Evolutionary conservation across 2,113 vertebrate genomes (phyloP).

Genomic region (Cepphus grylle): DNA sequence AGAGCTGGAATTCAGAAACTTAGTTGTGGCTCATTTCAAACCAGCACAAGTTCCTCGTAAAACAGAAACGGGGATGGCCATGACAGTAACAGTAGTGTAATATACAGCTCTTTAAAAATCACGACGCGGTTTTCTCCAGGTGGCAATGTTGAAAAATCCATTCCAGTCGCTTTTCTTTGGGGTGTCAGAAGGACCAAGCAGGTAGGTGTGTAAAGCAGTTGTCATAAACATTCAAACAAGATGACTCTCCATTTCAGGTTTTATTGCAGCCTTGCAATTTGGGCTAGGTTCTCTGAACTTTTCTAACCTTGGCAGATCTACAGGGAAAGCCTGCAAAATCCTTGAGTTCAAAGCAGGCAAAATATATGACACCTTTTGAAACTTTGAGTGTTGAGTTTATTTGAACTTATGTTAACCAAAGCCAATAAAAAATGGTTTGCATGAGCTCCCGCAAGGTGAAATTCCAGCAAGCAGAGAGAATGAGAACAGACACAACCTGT

Average conservation of each 20-base stretch:
- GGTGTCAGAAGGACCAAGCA: background rate
- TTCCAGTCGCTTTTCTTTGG: background rate
- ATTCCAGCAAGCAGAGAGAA: slow-evolving; percentile 22
- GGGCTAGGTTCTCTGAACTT: slow-evolving; percentile 56
- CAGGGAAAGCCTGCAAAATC: slow-evolving; percentile 54
- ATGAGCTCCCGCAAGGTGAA: slow-evolving; percentile 46
- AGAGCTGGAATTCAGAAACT: background rate
- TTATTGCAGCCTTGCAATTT: slow-evolving; percentile 31
- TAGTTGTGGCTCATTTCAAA: background rate
- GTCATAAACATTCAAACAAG: background rate
- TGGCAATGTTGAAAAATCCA: background rate
- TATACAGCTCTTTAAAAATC: background rate
- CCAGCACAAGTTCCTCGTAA: background rate
- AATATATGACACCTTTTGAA: slow-evolving; percentile 62
- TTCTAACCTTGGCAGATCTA: slow-evolving; percentile 62
- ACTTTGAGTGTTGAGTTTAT: slow-evolving; percentile 57
- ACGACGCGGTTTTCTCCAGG: background rate
- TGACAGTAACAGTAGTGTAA: background rate
- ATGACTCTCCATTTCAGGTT: slow-evolving; percentile 29
- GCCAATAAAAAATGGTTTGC: slow-evolving; percentile 40
- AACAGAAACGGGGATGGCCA: background rate
- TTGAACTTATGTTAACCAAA: slow-evolving; percentile 56
- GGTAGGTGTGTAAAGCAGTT: background rate
- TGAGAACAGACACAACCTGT: slow-evolving; percentile 5
- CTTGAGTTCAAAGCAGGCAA: slow-evolving; percentile 59